Evolutionary conservation across 2,888 invertebrate genomes (phyloP), one percentile per base, ranked within the genome.

Genomic region (Tiliacea citrago): DNA sequence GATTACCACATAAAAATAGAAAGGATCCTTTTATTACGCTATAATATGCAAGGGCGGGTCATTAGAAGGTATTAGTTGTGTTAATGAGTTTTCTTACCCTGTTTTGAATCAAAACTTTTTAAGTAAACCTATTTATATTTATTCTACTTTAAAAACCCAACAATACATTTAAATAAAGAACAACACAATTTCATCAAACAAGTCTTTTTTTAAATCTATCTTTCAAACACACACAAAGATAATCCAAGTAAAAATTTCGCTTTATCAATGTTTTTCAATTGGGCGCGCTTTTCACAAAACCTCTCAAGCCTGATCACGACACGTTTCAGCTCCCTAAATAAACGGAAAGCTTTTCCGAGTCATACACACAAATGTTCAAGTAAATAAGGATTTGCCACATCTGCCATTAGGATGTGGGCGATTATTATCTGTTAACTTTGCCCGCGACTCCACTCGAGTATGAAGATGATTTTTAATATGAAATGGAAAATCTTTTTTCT

Each of bases 341-440:
- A 77, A 73, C 62, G 55, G 47, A 60, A 68, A 62, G 63, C 63
- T 72, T 75, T 53, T 24, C 51, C 70, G 55, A 76, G 60, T 13
- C 60, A 39, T 49, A 73, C 66, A 60, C 53, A 53, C 63, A 57
- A 57, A 67, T 79, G 51, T 62, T 42, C 49, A 60, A 77, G 66
- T 62, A 76, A 67, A 65, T 60, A 67, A 60, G 70, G 83, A 49
- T 76, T 74, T 73, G 35, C 39, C 53, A 49, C 66, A 68, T 68
- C 73, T 81, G 8, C 62, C 65, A 71, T 72, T 77, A 65, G 67
- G 81, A 72, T 75, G 75, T 75, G 9, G 57, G n/a, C 63, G 68
- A 61, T 77, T 70, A 77, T 68, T 73, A 62, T 70, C 47, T 35
- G 10, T 42, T 67, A 60, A 21, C 42, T 49, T 42, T 29, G 16